phyloP scores from a whole-genome alignment of 2,113 vertebrate genomes.

The Petaurus breviceps region DNA sequence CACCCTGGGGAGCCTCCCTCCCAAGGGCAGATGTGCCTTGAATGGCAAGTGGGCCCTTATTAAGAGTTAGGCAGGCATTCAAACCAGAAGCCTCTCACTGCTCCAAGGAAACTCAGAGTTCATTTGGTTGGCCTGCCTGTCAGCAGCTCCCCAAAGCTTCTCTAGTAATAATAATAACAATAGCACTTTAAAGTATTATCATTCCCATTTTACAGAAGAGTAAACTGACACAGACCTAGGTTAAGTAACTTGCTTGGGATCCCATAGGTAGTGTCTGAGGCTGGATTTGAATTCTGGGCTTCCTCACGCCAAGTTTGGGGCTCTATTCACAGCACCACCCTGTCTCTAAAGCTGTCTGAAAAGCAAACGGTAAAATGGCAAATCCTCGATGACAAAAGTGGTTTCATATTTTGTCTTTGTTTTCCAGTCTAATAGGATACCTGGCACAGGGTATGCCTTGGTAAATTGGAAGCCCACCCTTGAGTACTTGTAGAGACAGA shows the following conservation, averaged over 20 bases:
- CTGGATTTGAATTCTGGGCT: background rate
- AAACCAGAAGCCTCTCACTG: background rate
- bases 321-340: background rate
- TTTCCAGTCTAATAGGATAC: background rate
- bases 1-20: background rate
- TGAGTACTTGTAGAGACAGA: background rate
- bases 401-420: background rate
- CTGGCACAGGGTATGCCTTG: background rate
- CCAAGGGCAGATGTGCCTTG: background rate
- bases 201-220: background rate
- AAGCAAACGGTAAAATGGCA: background rate
- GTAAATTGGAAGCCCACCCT: background rate
- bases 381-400: background rate
- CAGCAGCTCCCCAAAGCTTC: background rate
- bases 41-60: background rate
- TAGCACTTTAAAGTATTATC: background rate
- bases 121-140: background rate
- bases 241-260: background rate
- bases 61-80: background rate
- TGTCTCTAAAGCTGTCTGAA: background rate
- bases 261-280: background rate
- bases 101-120: background rate
- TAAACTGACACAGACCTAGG: background rate
- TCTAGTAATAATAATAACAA: too few relatives aligned
- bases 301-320: background rate